Conservation (phyloP, 2,113 vertebrate species). For the Ptilonorhynchus violaceus region DNA sequence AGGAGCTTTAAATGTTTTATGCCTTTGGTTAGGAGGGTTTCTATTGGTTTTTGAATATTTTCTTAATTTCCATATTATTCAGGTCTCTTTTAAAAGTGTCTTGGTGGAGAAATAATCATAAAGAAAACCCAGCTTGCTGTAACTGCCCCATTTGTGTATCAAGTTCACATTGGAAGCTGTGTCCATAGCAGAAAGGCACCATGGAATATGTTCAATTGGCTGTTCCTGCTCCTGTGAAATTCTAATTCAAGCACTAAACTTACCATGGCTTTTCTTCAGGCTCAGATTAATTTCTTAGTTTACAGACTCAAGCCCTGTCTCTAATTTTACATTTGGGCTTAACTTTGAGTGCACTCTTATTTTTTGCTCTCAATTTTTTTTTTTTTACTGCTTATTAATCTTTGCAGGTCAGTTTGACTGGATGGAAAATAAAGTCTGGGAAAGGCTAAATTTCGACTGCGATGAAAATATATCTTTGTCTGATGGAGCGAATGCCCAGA, state of each 20-base stretch:
- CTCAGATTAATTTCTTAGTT: not conserved
- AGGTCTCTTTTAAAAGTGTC: not conserved
- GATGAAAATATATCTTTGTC: not conserved
- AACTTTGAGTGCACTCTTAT: not conserved
- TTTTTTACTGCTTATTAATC: not conserved
- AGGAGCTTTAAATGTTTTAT: not conserved
- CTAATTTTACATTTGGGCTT: not conserved
- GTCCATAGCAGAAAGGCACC: not conserved
- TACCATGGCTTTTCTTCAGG: not conserved
- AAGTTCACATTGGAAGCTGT: not conserved
- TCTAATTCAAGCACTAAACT: not conserved
- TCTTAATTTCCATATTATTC: not conserved
- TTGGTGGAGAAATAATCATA: not conserved
- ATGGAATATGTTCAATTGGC: rapidly evolving
- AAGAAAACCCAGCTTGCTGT: not conserved
- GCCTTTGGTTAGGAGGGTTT: not conserved
- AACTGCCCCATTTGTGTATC: not conserved
- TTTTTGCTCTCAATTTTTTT: not conserved
- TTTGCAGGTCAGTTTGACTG: not conserved
- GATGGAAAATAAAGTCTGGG: not conserved
- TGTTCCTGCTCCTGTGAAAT: not conserved
- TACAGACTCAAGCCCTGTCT: not conserved
- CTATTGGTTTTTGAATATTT: not conserved
- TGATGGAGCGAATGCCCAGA: not conserved
- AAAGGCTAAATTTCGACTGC: not conserved